Evolutionary conservation across 2,797 vertebrate species (phyloP).

Genomic region (Lemur catta): DNA sequence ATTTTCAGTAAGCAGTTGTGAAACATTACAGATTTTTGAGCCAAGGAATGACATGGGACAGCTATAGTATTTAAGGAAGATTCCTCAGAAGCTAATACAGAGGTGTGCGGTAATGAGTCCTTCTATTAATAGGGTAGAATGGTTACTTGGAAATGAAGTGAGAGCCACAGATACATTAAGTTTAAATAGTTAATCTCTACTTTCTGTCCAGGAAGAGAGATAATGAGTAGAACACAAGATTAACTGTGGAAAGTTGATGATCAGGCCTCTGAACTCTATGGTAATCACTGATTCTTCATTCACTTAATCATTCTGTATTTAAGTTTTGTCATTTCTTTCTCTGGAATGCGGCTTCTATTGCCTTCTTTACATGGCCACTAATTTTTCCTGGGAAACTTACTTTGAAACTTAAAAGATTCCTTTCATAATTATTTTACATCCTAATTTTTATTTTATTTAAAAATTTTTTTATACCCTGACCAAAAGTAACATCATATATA

Average conservation of each 20-base stretch:
- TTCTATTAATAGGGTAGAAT: background rate
- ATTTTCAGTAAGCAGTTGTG: background rate
- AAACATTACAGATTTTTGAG: constrained; percentile 18
- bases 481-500: background rate
- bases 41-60: background rate
- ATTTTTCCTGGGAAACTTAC: background rate
- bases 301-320: background rate
- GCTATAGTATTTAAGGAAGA: background rate
- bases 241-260: background rate
- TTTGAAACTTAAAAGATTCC: constrained; percentile 21
- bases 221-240: background rate
- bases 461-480: background rate
- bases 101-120: background rate
- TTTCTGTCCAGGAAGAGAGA: constrained; percentile 1
- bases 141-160: background rate
- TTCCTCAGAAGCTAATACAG: background rate
- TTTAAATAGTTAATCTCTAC: background rate
- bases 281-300: constrained; percentile 27
- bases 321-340: background rate
- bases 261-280: background rate
- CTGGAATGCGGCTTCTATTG: background rate
- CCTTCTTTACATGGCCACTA: background rate
- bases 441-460: background rate
- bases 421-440: constrained; percentile 21
- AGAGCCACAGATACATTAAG: background rate